Percentiles rank a stretch among this genome's conserved stretches.
Evolutionary conservation across 2,113 vertebrate species (phyloP).

Genomic region (Vombatus ursinus): DNA sequence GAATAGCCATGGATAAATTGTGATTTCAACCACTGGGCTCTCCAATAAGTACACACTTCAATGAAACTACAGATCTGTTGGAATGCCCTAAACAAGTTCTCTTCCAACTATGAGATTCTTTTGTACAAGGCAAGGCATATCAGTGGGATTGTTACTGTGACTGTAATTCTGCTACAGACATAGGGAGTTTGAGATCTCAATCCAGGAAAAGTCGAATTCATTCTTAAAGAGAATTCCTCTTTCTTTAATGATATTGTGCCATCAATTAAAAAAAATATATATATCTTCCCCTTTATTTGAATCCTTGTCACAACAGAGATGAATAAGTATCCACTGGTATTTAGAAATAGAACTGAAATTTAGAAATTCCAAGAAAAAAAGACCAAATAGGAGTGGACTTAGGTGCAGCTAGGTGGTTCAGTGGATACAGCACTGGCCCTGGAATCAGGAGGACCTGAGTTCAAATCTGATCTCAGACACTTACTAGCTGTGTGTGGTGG

Average conservation of each 20-base stretch:
- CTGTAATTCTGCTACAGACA: not conserved
- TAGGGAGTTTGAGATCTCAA: not conserved
- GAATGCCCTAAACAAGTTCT: not conserved
- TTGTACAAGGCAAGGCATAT: not conserved
- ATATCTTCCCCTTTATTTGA: conserved; percentile 38
- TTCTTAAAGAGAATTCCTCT: conserved; percentile 38
- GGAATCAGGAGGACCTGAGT: not conserved
- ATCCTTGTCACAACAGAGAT: conserved; percentile 60
- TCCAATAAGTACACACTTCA: not conserved
- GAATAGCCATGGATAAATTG: not conserved
- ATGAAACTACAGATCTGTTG: not conserved
- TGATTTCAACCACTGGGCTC: not conserved
- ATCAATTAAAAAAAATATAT: not conserved
- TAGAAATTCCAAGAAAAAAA: conserved; percentile 68
- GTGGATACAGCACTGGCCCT: not conserved
- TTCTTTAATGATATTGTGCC: not conserved
- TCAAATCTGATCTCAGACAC: not conserved
- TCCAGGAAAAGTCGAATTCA: conserved; percentile 31
- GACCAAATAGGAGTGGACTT: conserved; percentile 68
- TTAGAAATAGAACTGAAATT: conserved; percentile 68
- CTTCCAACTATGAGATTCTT: not conserved
- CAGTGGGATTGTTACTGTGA: not conserved
- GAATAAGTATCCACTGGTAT: conserved; percentile 2
- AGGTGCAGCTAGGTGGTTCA: conserved; percentile 38
- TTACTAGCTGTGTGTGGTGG: not conserved